Percentiles rank a stretch among this genome's conserved stretches.
Evolutionary conservation across 2,113 vertebrate genomes (phyloP).

Genomic region (Halichoerus grypus): DNA sequence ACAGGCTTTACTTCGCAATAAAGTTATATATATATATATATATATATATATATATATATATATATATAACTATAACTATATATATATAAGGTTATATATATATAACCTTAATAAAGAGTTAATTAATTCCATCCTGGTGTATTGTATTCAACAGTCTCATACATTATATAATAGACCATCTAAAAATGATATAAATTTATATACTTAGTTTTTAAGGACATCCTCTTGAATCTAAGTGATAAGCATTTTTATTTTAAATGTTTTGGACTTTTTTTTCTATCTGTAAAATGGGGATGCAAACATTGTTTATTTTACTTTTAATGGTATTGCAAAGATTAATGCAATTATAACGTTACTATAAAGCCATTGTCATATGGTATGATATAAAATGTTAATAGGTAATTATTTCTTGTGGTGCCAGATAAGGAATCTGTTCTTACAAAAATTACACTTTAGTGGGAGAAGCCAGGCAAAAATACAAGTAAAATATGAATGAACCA

Average conservation of each 20-base stretch:
- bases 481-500: background rate
- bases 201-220: background rate
- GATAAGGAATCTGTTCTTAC: background rate
- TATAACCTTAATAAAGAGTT: conserved; percentile 12
- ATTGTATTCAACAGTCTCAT: background rate
- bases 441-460: background rate
- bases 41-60: too few species aligned
- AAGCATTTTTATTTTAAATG: background rate
- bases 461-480: background rate
- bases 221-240: background rate
- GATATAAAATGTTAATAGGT: background rate
- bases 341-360: conserved; percentile 27
- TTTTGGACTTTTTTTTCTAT: background rate
- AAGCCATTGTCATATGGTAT: background rate
- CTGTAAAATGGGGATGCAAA: background rate
- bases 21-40: background rate
- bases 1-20: conserved; percentile 24
- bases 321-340: background rate
- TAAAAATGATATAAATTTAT: background rate
- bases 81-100: too few species aligned
- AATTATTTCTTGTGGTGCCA: background rate
- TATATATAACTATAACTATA: too few species aligned
- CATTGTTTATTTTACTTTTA: background rate
- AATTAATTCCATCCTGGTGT: background rate
- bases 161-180: background rate